Evolutionary conservation across 2,797 vertebrate genomes (phyloP).

Genomic region (Bovichtus variegatus): DNA sequence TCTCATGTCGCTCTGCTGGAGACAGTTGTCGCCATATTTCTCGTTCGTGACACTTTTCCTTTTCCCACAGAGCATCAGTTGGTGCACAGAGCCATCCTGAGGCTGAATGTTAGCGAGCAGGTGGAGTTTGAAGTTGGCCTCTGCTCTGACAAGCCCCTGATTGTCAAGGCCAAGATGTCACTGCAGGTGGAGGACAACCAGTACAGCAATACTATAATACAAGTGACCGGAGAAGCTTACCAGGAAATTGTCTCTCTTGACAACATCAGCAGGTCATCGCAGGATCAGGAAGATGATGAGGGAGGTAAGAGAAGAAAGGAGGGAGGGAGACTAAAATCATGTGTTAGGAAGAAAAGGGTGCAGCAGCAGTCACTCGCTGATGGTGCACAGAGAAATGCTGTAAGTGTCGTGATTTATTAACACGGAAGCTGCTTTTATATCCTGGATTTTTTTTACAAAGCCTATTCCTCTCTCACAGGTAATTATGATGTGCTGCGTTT

Average conservation of each 20-base stretch:
- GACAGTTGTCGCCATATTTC: not conserved
- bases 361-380: not conserved
- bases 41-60: not conserved
- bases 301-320: slow-evolving; percentile 51
- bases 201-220: slow-evolving; percentile 82
- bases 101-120: slow-evolving; percentile 76
- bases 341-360: not conserved
- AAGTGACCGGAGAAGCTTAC: slow-evolving; percentile 88
- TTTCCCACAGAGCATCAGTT: slow-evolving; percentile 56
- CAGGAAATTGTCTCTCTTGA: slow-evolving; percentile 87
- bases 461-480: slow-evolving; percentile 63
- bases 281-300: slow-evolving; percentile 70
- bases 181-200: slow-evolving; percentile 86
- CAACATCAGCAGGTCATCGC: slow-evolving; percentile 77
- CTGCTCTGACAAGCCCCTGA: slow-evolving; percentile 77
- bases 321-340: not conserved
- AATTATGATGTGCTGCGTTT: slow-evolving; percentile 86
- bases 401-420: not conserved
- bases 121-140: slow-evolving; percentile 87
- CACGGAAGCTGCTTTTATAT: not conserved
- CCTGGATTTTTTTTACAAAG: not conserved
- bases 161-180: slow-evolving; percentile 77
- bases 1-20: not conserved
- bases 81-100: slow-evolving; percentile 77
- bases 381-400: not conserved